Evolutionary conservation across 2,113 vertebrate species (phyloP).

Genomic region (Holacanthus passer): DNA sequence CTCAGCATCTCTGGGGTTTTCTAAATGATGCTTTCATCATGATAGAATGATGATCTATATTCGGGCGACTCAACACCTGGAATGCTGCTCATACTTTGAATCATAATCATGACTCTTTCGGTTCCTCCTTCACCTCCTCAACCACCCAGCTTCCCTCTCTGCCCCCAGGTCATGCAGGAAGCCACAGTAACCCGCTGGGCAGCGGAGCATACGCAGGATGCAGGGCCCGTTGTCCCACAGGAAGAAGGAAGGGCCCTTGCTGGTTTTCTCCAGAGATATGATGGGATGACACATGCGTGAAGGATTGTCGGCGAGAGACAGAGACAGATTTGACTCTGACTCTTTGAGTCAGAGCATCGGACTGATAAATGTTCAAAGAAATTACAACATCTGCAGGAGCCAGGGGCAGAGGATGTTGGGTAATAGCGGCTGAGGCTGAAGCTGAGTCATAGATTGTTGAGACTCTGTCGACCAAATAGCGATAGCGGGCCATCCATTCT

Average conservation of each 20-base stretch:
- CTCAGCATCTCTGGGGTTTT: slow-evolving; percentile 40
- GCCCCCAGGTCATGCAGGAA: slow-evolving; percentile 61
- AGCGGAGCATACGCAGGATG: slow-evolving; percentile 56
- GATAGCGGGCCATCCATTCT: slow-evolving; percentile 39
- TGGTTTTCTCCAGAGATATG: slow-evolving; percentile 58
- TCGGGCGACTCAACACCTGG: slow-evolving; percentile 8
- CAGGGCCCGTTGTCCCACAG: slow-evolving; percentile 64
- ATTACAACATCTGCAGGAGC: slow-evolving; percentile 55
- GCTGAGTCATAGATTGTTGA: slow-evolving; percentile 60
- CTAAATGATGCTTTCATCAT: slow-evolving; percentile 35
- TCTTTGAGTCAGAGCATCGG: slow-evolving; percentile 18
- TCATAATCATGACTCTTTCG: background rate
- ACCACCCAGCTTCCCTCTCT: background rate
- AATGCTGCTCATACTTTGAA: slow-evolving; percentile 5
- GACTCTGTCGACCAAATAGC: slow-evolving; percentile 24
- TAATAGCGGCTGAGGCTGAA: slow-evolving; percentile 35
- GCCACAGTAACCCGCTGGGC: slow-evolving; percentile 42
- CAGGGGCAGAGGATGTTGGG: slow-evolving; percentile 52
- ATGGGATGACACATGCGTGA: slow-evolving; percentile 57
- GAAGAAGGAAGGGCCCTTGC: slow-evolving; percentile 74
- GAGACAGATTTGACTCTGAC: slow-evolving; percentile 22
- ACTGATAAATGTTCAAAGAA: slow-evolving; percentile 72
- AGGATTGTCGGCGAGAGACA: slow-evolving; percentile 34
- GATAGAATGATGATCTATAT: slow-evolving; percentile 29
- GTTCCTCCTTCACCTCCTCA: background rate